These are phyloP conservation scores for Lophura swinhoii DNA, from an alignment of 2,797 vertebrate species.

Conservation along the genomic window DNA sequence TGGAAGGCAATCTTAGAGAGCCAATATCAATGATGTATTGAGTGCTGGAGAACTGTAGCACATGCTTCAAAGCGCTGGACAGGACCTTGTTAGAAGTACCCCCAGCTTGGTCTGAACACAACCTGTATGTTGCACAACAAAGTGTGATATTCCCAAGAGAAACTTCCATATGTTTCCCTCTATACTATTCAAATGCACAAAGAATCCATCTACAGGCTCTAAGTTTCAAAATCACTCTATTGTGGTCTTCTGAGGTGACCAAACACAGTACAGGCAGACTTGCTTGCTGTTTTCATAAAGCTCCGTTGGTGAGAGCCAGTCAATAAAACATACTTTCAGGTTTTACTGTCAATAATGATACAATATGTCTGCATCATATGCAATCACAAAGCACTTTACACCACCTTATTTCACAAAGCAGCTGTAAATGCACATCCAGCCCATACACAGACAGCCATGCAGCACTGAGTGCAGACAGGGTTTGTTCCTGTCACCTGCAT, in stretches of 20 bases:
- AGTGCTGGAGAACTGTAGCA: neutral
- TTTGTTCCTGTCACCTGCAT: neutral
- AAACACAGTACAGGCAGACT: neutral
- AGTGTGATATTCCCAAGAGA: constrained; percentile 2
- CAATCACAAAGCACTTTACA: neutral
- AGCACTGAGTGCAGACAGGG: rapidly evolving
- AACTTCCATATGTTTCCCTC: neutral
- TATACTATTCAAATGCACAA: constrained; percentile 42
- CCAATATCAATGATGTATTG: neutral
- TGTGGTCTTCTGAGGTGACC: neutral
- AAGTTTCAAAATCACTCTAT: constrained; percentile 23
- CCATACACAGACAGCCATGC: neutral
- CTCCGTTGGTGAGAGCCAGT: neutral
- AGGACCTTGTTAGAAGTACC: neutral
- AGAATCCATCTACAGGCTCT: constrained; percentile 47
- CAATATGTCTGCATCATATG: neutral
- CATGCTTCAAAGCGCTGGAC: neutral
- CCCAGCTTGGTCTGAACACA: neutral
- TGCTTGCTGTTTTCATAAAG: constrained; percentile 19
- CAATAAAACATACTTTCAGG: constrained; percentile 4
- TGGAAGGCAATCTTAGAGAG: constrained; percentile 11
- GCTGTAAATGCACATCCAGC: neutral
- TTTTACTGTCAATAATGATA: neutral
- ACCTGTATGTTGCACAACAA: constrained; percentile 26
- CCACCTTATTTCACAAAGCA: neutral